Evolutionary conservation across 2,888 invertebrate species (phyloP), one percentile per base, ranked within the genome.

Genomic region (Himalopsyche anomala): DNA sequence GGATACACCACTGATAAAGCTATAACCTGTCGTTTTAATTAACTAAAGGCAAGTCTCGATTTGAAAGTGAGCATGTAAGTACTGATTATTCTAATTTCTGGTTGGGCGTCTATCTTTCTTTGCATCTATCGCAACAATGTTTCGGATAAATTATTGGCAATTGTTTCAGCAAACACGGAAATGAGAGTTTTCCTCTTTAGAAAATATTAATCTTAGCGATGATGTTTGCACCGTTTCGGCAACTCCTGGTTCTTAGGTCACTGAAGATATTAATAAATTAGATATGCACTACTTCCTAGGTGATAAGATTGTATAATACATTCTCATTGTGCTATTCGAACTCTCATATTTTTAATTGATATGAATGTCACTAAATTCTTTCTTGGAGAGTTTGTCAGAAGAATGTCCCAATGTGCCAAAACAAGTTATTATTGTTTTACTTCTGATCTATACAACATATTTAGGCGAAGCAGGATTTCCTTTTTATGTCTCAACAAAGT

Each of bases 111-210:
- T 45, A 51, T 80, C 80, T 80, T 28, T 15, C 45, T 19, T 28
- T n/a, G 15, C 45, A 28, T 80, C 45, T 51, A 42, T 80, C 4
- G 51, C 28, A 80, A 80, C 51, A 28, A 19, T 51, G 80, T 80
- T 80, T 80, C 80, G n/a, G 80, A 80, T 80, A 80, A 80, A 80
- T 45, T 80, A 80, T 80, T 45, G 51, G 80, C 80, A 51, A 80
- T 80, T 80, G 80, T 80, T 80, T 80, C 28, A 28, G n/a, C 40
- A 80, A 42, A 45, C 80, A n/a, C 42, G 80, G 42, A 80, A 80
- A 80, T 74, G 38, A 36, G 38, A 74, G 12, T 12, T 74, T 36
- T 74, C 38, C 36, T 38, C 74, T 11, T 38, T 4, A 15, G 74
- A 74, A 74, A 74, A 74, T 74, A 74, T 74, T 74, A 74, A 74